Base-by-base conservation (phyloP, 1,140 invertebrate species). In the Bombus waltoni region DNA sequence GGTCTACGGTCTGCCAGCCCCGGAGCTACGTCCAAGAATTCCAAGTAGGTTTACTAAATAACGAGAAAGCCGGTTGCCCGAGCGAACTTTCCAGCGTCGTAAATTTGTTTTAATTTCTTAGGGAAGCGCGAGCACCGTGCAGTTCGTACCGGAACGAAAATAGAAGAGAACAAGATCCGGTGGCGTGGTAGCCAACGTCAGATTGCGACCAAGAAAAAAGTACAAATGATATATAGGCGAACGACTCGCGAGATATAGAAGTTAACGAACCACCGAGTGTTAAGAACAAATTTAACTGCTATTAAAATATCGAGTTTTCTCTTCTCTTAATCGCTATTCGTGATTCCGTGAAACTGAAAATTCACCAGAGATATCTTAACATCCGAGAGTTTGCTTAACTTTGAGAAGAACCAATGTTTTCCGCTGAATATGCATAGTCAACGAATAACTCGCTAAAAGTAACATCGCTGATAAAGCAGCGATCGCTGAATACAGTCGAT, bases 71-170 rank as follows among this genome's bases (percentile, higher is more conserved):
- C 28, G 53, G 66, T 66, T 81, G 65, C 18, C 74, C 79, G 53
- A 65, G 77, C 38, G 65, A 90, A 91, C 83, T 86, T 80, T 70
- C 77, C 68, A 71, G 32, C 62, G 74, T 89, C 90, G 89, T 89
- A 87, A 88, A 89, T 91, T 88, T 87, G 89, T 91, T 91, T 89
- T 89, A 91, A 89, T 91, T 91, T 87, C 76, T 89, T 77, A 83
- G 75, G 44, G 44, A 65, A 59, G 57, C 53, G 18, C n/a, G 82
- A 70, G 71, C 35, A 15, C n/a, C 47, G 47, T 53, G 47, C 47
- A 53, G 47, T 53, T 79, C 73, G 35, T 70, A 42, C n/a, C 53
- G 65, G 72, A 68, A 80, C 74, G 73, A 83, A 89, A 89, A 88
- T 86, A 71, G 59, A 72, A 38, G 42, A 85, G 65, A 62, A 62